Evolutionary conservation across 2,113 vertebrate species (phyloP).

Genomic region (Indri indri): DNA sequence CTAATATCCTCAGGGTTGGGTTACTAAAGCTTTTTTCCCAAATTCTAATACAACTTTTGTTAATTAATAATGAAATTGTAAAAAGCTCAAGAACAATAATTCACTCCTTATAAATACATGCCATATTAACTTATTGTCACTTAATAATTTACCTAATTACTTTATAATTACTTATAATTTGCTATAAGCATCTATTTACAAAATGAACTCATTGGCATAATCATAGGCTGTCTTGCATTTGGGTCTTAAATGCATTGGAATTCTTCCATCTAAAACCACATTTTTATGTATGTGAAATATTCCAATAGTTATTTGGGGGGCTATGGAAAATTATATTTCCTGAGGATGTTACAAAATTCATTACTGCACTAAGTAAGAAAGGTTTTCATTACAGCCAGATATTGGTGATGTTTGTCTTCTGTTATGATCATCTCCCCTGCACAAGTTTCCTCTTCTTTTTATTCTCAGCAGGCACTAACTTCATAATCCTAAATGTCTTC

Average conservation of each 20-base stretch:
- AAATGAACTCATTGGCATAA: slow-evolving; percentile 71
- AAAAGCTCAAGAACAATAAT: slow-evolving; percentile 52
- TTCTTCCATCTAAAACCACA: slow-evolving; percentile 72
- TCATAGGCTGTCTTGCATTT: slow-evolving; percentile 70
- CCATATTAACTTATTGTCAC: slow-evolving; percentile 60
- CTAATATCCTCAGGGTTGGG: neutral
- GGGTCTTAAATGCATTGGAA: slow-evolving; percentile 76
- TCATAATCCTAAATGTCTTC: neutral
- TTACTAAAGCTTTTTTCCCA: neutral
- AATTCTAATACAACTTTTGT: neutral
- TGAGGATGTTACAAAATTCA: neutral
- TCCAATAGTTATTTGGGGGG: neutral
- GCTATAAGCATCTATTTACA: slow-evolving; percentile 63
- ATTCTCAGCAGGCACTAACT: neutral
- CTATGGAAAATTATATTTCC: slow-evolving; percentile 1
- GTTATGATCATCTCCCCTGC: neutral
- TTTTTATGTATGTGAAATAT: slow-evolving; percentile 55
- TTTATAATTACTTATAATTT: slow-evolving; percentile 79
- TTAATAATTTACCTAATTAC: slow-evolving; percentile 79
- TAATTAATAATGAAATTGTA: slow-evolving; percentile 40
- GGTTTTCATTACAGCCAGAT: neutral
- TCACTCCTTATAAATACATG: slow-evolving; percentile 40
- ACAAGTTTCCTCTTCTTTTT: neutral
- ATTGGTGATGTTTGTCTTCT: neutral
- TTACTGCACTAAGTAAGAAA: neutral